Evolutionary conservation across 1,140 invertebrate species (phyloP), one percentile per base, ranked within the genome.

Genomic region (Charaxes varanes): DNA sequence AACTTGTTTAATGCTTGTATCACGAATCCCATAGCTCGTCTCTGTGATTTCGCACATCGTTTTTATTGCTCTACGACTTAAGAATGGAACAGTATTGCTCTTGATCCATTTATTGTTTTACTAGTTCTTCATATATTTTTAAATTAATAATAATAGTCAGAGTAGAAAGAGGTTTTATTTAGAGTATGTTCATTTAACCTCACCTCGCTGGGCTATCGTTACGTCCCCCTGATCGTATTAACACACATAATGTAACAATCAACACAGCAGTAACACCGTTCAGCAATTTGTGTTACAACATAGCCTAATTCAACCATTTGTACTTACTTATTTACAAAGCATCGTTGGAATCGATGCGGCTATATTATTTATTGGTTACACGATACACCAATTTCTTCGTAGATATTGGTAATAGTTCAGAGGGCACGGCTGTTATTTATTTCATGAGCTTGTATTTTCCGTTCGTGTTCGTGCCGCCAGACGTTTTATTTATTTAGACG

Each of bases 331-430:
- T 57, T 57, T 60, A 60, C 38, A 49, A 50, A 56, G 53, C 32
- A 34, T 31, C 40, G 37, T 32, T 53, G 43, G 37, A 52, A 60
- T 60, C 53, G 57, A 60, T 50, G 28, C 31, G 41, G 49, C 43
- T 56, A 56, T 60, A 56, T 56, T 60, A 60, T 56, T 60, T 60
- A 60, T 56, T 60, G 45, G 45, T 26, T 53, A 56, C 48, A 49
- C 49, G 45, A 49, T 53, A 53, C 53, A 60, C 57, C 57, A 56
- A 60, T 60, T 60, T 56, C 53, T 60, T 47, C 47, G 30, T 49
- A 41, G 48, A 56, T 56, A 49, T 60, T 49, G 42, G 45, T 50
- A 52, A 48, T 60, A 60, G 52, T 59, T 48, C 45, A 51, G 37
- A 53, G 52, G 55, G 52, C 47, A 33, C 21, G 43, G 52, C 41